Conservation (phyloP, 2,113 vertebrate species). For the Alligator mississippiensis region DNA sequence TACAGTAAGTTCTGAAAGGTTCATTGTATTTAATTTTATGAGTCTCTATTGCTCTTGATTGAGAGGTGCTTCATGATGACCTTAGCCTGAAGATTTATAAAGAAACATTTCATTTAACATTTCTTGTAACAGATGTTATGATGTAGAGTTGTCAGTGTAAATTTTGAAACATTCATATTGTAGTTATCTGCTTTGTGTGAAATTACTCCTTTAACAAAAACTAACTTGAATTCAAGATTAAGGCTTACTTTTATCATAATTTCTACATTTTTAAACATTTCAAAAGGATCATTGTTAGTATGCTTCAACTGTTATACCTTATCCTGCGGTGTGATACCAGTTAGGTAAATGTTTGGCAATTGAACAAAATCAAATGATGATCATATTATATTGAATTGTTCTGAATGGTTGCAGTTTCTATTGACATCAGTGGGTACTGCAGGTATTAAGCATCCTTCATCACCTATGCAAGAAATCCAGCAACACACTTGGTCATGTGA, state of each 20-base stretch:
- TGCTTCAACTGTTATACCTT: constrained; percentile 51
- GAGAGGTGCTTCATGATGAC: too few relatives aligned
- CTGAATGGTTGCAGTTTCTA: constrained; percentile 21
- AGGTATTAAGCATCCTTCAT: neutral
- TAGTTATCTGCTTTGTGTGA: neutral
- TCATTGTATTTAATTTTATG: too few relatives aligned
- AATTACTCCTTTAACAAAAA: neutral
- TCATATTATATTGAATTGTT: constrained; percentile 10
- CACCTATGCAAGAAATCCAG: neutral
- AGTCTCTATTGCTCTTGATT: too few relatives aligned
- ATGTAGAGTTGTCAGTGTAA: neutral
- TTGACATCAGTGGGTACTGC: neutral
- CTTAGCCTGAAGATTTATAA: too few relatives aligned
- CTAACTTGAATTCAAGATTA: neutral
- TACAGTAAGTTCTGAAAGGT: too few relatives aligned
- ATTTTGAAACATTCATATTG: neutral
- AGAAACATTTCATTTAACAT: too few relatives aligned
- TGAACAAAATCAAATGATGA: constrained; percentile 38
- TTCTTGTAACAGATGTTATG: neutral
- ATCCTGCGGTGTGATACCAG: constrained; percentile 39
- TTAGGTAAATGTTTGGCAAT: constrained; percentile 65
- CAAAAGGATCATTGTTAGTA: neutral
- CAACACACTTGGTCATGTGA: rapidly evolving
- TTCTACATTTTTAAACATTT: neutral
- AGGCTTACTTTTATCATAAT: neutral